phyloP scores from a whole-genome alignment of 2,113 vertebrate genomes.

The Anoura caudifer region DNA sequence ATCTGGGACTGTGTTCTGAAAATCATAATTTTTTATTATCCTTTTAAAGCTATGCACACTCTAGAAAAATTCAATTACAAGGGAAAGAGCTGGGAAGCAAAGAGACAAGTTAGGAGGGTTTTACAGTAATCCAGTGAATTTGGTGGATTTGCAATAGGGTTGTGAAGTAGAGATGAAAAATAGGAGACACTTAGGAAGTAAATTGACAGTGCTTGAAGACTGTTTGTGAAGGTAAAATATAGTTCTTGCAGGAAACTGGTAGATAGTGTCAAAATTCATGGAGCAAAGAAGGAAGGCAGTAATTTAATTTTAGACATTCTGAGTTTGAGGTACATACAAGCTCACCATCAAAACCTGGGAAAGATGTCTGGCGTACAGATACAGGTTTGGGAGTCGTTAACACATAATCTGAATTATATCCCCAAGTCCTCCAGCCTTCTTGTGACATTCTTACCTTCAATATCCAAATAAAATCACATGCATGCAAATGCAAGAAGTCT shows the following conservation, averaged over 20 bases:
- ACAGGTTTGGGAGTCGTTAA: not conserved
- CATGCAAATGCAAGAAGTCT: not conserved
- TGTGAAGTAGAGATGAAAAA: not conserved
- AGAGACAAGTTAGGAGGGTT: not conserved
- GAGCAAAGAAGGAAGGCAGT: not conserved
- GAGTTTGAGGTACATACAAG: not conserved
- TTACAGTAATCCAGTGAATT: not conserved
- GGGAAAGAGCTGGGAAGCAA: not conserved
- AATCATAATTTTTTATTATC: not conserved
- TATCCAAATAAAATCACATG: not conserved
- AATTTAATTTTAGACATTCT: not conserved
- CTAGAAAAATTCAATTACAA: not conserved
- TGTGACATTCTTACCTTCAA: not conserved
- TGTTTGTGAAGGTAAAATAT: not conserved
- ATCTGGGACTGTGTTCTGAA: not conserved
- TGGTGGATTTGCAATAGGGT: not conserved
- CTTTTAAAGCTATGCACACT: not conserved
- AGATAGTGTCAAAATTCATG: not conserved
- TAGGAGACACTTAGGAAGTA: not conserved
- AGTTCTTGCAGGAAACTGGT: not conserved
- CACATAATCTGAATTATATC: not conserved
- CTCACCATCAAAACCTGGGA: not conserved
- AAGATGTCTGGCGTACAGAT: not conserved
- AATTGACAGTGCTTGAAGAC: not conserved
- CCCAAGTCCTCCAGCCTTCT: not conserved